Evolutionary conservation across 2,113 vertebrate species (phyloP).

Genomic region (Vanacampus margaritifer): DNA sequence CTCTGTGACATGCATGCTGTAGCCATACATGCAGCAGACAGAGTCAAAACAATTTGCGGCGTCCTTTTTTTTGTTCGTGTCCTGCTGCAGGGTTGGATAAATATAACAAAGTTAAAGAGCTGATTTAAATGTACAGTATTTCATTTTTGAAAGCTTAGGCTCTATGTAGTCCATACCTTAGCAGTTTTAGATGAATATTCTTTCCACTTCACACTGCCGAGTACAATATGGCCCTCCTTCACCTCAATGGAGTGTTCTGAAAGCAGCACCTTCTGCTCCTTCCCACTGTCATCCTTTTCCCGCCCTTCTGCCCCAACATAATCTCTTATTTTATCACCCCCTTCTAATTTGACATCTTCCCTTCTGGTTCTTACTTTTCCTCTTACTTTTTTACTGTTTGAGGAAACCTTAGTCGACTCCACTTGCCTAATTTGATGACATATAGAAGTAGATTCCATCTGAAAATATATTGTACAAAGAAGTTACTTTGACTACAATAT

Average conservation of each 20-base stretch:
- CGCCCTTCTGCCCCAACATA: slow-evolving; percentile 1
- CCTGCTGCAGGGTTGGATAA: slow-evolving; percentile 9
- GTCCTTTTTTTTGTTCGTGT: neutral
- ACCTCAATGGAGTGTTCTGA: slow-evolving; percentile 37
- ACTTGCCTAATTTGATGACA: slow-evolving; percentile 18
- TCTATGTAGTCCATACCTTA: slow-evolving; percentile 11
- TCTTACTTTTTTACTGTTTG: neutral
- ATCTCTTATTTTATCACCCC: neutral
- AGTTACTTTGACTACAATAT: too few species aligned
- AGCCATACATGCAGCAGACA: slow-evolving; percentile 33
- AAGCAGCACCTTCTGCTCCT: neutral
- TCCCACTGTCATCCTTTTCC: neutral
- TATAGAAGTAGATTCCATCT: neutral
- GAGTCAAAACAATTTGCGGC: slow-evolving; percentile 33
- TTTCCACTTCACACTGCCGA: slow-evolving; percentile 45
- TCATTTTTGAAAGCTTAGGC: neutral
- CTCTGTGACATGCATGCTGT: slow-evolving; percentile 39
- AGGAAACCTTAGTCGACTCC: neutral
- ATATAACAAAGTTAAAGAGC: neutral
- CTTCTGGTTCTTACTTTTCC: neutral
- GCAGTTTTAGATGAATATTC: slow-evolving; percentile 5
- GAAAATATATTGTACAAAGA: neutral
- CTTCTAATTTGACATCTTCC: slow-evolving; percentile 3
- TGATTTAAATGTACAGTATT: neutral
- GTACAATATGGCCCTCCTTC: slow-evolving; percentile 35